Base-by-base conservation (phyloP, 2,888 invertebrate species). In the Agriopis aurantiaria region DNA sequence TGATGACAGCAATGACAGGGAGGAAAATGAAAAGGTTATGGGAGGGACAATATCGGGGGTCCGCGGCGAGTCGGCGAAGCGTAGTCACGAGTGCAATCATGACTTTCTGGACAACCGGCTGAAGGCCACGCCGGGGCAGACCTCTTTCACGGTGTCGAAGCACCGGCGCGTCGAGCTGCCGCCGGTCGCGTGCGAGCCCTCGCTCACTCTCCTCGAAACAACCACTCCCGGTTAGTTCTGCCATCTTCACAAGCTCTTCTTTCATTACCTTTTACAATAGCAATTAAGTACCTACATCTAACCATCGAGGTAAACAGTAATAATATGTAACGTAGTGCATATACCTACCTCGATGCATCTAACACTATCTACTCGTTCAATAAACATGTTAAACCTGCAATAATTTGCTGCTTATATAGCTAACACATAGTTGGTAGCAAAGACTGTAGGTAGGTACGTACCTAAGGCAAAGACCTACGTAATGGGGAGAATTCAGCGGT, bases 121-220 rank as follows among this genome's bases (percentile, higher is more conserved):
- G 74, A 94, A 93, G 78, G 84, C 90, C 63, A 85, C 89, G 65
- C 89, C 92, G 62, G 92, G 89, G 65, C 91, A 92, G 79, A 91
- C 95, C 53, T 93, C 95, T 63, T 96, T 96, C 85, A 96, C 96
- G 52, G 83, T 96, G 72, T 95, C 95, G 70, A 95, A 95, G 78
- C 96, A 96, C 85, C 89, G 95, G 76, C 96, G 95, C 85, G 96
- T 96, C 74, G 96, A 96, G 80, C 88, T 96, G 69, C 92, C 95
- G 63, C 95, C 96, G 33, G 91, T 91, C 67, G 85, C 84, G 65
- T 84, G 86, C 71, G 92, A 92, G 72, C 82, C 88, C 12, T 82
- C 91, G 14, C 87, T 91, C 70, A 82, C 83, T 56, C 82, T 91
- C 71, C 84, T 91, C 74, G 90, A 91, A 75, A 84, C 86, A 78